Base-by-base conservation (phyloP, 2,888 invertebrate genomes). In the Macaria notata region DNA sequence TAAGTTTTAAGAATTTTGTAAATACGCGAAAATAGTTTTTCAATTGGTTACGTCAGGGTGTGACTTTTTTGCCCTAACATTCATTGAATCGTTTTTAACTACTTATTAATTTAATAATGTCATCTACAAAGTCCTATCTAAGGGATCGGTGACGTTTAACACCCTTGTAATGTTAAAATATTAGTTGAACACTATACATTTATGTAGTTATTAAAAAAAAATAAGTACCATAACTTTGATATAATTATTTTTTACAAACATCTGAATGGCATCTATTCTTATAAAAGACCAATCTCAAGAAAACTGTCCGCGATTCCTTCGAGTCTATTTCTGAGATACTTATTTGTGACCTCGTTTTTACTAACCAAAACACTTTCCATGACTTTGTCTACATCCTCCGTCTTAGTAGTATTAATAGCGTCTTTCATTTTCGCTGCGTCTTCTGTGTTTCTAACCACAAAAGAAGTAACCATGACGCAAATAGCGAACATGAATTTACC, bases 371-470 rank as follows among this genome's bases (percentile, higher is more conserved):
- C 33, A 0, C 19, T 19, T 1, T 51, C n/a, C 29, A 42, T 9
- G 29, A 31, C 4, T 44, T 52, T 52, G n/a, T 46, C 39, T 3
- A 19, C 9, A 29, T 44, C 39, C 6, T 39, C 45, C 8, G 9
- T 7, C 0, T 36, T 41, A 29, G 4, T 19, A 38, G 49, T 52
- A n/a, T 38, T 7, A 52, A 58, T 58, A 7, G 42, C 29, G 38
- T 54, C 58, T 49, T 58, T 49, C 7, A 50, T 19, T 30, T 46
- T 46, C n/a, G 31, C 49, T 1, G 67, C 69, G 43, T 77, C 73
- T 47, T 72, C 71, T 30, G 64, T 7, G 41, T 69, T 69, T 31
- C 69, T 72, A 0, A 68, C 38, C 7, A 72, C 5, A 29, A 73
- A 42, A n/a, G 48, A 64, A 4, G 62, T 46, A 4, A 71, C n/a